Evolutionary conservation across 1,140 invertebrate genomes (phyloP).

Genomic region (Caenorhabditis elegans): DNA sequence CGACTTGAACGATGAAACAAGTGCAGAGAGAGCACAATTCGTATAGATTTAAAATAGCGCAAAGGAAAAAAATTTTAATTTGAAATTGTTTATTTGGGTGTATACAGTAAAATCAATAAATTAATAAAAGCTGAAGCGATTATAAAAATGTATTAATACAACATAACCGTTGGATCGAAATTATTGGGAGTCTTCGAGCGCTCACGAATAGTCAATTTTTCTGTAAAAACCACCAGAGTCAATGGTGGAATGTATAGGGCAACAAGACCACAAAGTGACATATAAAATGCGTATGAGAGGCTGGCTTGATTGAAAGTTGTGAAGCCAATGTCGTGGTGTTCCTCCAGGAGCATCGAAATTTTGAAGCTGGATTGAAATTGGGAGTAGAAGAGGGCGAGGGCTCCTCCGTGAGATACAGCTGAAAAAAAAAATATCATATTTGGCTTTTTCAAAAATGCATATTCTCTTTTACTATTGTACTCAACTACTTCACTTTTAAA

Average conservation of each 20-base stretch:
- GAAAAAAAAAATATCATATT: not conserved
- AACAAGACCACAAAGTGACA: not conserved
- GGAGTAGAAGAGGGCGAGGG: not conserved
- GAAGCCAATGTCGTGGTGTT: conserved; percentile 9
- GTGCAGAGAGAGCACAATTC: not conserved
- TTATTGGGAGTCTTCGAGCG: not conserved
- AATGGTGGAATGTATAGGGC: not conserved
- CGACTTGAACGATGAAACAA: not conserved
- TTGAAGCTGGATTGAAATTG: conserved; percentile 15
- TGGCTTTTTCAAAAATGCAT: too few species aligned
- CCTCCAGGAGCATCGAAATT: not conserved
- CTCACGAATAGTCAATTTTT: not conserved
- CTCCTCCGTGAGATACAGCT: conserved; percentile 15
- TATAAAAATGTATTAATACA: not conserved
- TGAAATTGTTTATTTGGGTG: too few species aligned
- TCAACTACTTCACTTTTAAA: too few species aligned
- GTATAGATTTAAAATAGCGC: conserved; percentile 11
- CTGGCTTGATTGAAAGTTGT: conserved; percentile 23
- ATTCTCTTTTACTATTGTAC: too few species aligned
- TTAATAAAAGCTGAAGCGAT: not conserved
- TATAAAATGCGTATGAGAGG: conserved; percentile 9
- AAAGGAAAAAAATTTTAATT: too few species aligned
- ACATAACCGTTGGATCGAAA: not conserved
- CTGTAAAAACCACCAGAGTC: conserved; percentile 8
- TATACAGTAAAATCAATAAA: not conserved